Conservation (phyloP, 2,888 invertebrate genomes). For the Diadegma fenestrale region DNA sequence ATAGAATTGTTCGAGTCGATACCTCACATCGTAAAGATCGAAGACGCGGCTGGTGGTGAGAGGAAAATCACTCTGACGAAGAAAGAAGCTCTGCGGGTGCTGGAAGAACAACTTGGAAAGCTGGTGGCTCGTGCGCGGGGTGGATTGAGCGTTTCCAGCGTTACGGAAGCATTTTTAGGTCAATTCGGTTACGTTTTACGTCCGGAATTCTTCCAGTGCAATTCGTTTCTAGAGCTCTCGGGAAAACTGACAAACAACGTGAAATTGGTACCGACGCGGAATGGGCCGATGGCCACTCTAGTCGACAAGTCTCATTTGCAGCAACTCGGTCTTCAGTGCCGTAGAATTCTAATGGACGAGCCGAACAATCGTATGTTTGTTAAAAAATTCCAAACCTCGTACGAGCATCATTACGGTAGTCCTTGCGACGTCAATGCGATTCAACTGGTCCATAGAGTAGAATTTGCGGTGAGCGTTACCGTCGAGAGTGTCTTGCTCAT, state of each 20-base stretch:
- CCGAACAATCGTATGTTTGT: constrained; percentile 85
- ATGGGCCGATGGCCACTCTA: constrained; percentile 85
- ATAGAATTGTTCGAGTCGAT: constrained; percentile 97
- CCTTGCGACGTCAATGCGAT: constrained; percentile 83
- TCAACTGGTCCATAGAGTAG: constrained; percentile 89
- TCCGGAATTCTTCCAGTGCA: constrained; percentile 89
- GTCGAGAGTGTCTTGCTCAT: constrained; percentile 91
- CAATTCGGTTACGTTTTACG: constrained; percentile 90
- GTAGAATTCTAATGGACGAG: constrained; percentile 87
- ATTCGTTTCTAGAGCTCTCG: constrained; percentile 88
- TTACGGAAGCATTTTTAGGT: constrained; percentile 88
- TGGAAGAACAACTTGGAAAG: constrained; percentile 87
- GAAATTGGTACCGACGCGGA: constrained; percentile 84
- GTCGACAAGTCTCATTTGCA: constrained; percentile 86
- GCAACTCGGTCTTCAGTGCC: constrained; percentile 86
- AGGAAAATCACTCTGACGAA: constrained; percentile 87
- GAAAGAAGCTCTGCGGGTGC: constrained; percentile 86
- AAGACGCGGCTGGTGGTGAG: constrained; percentile 88
- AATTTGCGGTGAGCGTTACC: constrained; percentile 91
- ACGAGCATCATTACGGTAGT: constrained; percentile 83
- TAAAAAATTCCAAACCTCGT: constrained; percentile 85
- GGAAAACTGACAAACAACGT: constrained; percentile 85
- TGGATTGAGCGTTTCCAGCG: constrained; percentile 82
- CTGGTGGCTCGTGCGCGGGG: constrained; percentile 84
- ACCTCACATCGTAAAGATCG: constrained; percentile 91